Base-by-base conservation (phyloP, 2,113 vertebrate genomes). In the Raja brachyura region DNA sequence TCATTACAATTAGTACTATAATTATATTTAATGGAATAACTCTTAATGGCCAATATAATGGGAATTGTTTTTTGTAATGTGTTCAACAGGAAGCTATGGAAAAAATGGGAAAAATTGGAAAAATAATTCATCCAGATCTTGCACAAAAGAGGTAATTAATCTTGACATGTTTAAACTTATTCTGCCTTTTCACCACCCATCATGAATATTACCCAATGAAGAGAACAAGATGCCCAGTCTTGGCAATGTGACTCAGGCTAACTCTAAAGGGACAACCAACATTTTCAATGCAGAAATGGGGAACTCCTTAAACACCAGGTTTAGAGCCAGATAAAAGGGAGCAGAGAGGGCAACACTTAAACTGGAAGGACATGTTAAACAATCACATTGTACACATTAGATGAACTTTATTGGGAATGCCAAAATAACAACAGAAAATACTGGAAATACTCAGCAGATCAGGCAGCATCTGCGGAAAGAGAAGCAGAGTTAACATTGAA, bases 81-180 rank as follows among this genome's bases (percentile, higher is more conserved):
- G 75, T 96, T 95, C 95, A 94, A 95, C 94, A 99, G 98, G 98
- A 98, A 94, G 98, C 98, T 68, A 98, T 99, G 98, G 95, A 95
- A 93, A 97, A 95, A 95, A 99, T 99, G 98, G 97, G 96, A 83
- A 98, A 96, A 96, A 96, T 97, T 28, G 98, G 98, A 70, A 96
- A 95, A 95, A 96, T 99, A 0, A 94, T 99, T 94, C 95, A 94
- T 93, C 98, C 98, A 0, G 96, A 97, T 93, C 94, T 0, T 0
- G 95, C 96, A 83, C 96, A 98, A 14, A 96, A 96, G 94, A 97
- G 97, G 98, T 99, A 93, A 33, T 70, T 83, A 70, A 59, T 61
- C 16, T 61, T 61, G 13, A 86, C n/a, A 31, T 86, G 1, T 86
- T 63, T 86, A 16, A 13, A 63, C 14, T 63, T n/a, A 28, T 85